These are phyloP conservation scores for Sebastes diaconus DNA, from an alignment of 2,797 vertebrate genomes.

Conservation along the genomic window DNA sequence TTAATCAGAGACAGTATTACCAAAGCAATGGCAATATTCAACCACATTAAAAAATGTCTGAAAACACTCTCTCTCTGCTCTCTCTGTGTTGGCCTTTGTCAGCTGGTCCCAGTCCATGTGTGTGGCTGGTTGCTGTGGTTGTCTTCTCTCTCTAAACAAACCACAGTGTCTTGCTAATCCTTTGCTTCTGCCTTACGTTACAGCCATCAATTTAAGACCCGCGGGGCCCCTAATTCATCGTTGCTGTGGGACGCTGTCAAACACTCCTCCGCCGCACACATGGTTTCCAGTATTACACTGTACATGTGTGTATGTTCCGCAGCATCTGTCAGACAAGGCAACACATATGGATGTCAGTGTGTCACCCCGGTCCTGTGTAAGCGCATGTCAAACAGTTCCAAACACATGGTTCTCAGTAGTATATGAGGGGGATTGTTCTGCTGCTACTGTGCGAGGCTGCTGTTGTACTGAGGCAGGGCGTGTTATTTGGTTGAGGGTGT, in stretches of 20 bases:
- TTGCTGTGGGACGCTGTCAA: constrained; percentile 30
- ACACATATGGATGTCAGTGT: constrained; percentile 42
- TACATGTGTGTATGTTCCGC: neutral
- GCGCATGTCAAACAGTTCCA: constrained; percentile 36
- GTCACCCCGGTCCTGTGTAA: constrained; percentile 34
- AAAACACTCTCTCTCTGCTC: neutral
- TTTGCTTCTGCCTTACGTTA: constrained; percentile 57
- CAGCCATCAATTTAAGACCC: constrained; percentile 51
- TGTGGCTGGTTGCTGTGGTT: constrained; percentile 51
- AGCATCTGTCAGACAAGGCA: constrained; percentile 38
- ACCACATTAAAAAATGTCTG: neutral
- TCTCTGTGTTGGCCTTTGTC: neutral
- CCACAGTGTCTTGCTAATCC: constrained; percentile 59
- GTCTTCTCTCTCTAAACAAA: constrained; percentile 65
- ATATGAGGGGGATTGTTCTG: constrained; percentile 3
- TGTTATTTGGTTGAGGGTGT: neutral
- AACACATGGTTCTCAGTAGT: constrained; percentile 41
- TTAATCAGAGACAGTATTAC: neutral
- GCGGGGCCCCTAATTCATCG: constrained; percentile 28
- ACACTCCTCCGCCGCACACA: constrained; percentile 34
- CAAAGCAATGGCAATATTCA: neutral
- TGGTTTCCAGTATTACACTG: constrained; percentile 28
- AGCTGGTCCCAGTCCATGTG: constrained; percentile 3
- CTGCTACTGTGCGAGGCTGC: constrained; percentile 32
- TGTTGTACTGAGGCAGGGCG: neutral